Evolutionary conservation across 2,113 vertebrate species (phyloP), one percentile per base, ranked within the genome.

Genomic region (Pollachius pollachius): DNA sequence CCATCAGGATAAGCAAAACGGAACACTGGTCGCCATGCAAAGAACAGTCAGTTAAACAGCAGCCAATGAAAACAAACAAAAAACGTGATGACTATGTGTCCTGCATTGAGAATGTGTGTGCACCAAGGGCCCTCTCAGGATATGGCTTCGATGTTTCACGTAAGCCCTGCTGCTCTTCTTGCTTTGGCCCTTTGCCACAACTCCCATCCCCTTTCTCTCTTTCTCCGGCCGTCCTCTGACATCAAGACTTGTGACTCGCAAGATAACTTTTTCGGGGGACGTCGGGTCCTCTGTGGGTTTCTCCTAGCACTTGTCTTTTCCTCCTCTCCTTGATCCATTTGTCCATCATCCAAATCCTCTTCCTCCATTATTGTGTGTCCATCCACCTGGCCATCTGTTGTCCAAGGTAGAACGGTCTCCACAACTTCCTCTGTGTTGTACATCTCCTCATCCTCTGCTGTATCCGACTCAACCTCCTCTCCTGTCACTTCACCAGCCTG

Each of bases 401-500:
- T 23, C 58, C 19, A 30, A 62, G 52, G 27, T 58, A 68, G 2
- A 58, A 25, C 56, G 25, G 15, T 59, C 17, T 69, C 68, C n/a
- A 67, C 15, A 56, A 18, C 21, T 52, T 41, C n/a, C 58, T 61
- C 68, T 61, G 57, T 60, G 61, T 61, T n/a, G 8, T 41, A 17
- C 17, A 17, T 41, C 9, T 34, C n/a, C 27, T 12, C 15, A 12
- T 41, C 68, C 68, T 62, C 68, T 41, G 11, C 60, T 27, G 15
- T 59, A 52, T 71, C 69, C 23, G 41, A 63, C 23, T 56, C 61
- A 62, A 15, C 60, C 34, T 62, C 48, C 37, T 71, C 69, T 52
- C 27, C 21, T 15, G 12, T 27, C 21, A 54, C 41, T 64, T 62
- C 69, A 64, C 48, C 41, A 16, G 15, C 61, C 48, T 62, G 61